Base-by-base conservation (phyloP, 1,140 invertebrate species). In the Conus ventricosus region DNA sequence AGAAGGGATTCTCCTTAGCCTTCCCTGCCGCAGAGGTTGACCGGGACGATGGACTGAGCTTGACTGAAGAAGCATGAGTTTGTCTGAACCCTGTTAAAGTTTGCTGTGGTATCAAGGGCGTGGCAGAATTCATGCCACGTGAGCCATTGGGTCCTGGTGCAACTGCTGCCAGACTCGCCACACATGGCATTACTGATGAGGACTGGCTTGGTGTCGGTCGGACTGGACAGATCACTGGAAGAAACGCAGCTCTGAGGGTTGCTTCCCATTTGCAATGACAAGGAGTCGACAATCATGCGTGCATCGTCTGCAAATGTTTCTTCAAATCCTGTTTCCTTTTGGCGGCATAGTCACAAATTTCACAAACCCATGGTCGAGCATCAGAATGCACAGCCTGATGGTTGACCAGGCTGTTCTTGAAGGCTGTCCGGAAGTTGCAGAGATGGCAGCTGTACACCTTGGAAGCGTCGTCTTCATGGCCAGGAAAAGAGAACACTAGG, bases 311-410 rank as follows among this genome's bases (percentile, higher is more conserved):
- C 55, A 91, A 67, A 55, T 92, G 91, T 76, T 92, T 92, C 27
- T 91, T 91, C 25, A 92, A 87, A 82, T 92, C 91, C 75, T 90
- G 88, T 75, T 91, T 90, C 15, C 91, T 71, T 86, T 92, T 92
- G 51, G 91, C 91, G 11, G 90, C 91, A 84, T 92, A 92, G 60
- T 90, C 90, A 88, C 91, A 92, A 53, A 91, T 85, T 54, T 89
- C 84, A 63, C 91, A 92, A 15, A 88, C 85, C 86, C 89, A 92
- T 0, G 91, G 91, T 17, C 91, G 54, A 23, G 80, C 88, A 39
- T 91, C 90, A 27, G 91, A 92, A 84, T 92, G 91, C 7, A 92
- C 91, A 54, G 90, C 91, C 63, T 90, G 89, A 80, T 92, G 91
- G 57, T 90, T 91, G 51, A 91, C 75, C 27, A 92, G 67, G 54